Base-by-base conservation (phyloP, 2,797 vertebrate genomes). In the Pseudotriccus pelzelni region DNA sequence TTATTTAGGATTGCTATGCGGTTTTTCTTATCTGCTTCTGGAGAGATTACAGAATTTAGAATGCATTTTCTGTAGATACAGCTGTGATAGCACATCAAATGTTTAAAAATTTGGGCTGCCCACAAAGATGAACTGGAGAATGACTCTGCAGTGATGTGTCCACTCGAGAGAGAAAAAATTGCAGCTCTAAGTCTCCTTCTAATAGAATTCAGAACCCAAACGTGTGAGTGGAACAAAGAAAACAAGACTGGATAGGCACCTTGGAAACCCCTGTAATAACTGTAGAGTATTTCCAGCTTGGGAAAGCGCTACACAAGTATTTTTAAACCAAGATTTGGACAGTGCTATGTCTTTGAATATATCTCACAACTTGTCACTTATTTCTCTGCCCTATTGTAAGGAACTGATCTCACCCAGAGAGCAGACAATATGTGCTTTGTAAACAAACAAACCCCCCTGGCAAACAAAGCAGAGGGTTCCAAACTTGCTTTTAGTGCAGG, bases 11-110 rank as follows among this genome's bases (percentile, higher is more conserved):
- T n/a, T 37, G 10, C 15, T 24, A 1, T 27, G 12, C 50, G 28
- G 9, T 52, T 87, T 52, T 75, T 62, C 72, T 67, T 50, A 37
- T 3, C 52, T 39, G 58, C 20, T 77, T 79, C 28, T 76, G 25
- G 19, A 75, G 18, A 43, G 22, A 24, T 28, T 32, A 62, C 5
- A 85, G 32, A 47, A 70, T 44, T 25, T 12, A 3, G 13, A 39
- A 36, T 88, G 89, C 2, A 15, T 72, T 84, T 95, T 82, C 12
- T 52, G 37, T 81, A 98, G 98, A 92, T 98, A 98, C 34, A 94
- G 98, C 43, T 98, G 97, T 87, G 98, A 97, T 81, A 98, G 98
- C 98, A 98, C 91, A 97, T 98, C 84, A 97, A 96, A 56, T 19
- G 30, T 98, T 97, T 98, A 98, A 98, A 98, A 78, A 96, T 98